phyloP scores from a whole-genome alignment of 37 sponge, comb jelly and placozoan genomes.

The Chondrilla cf. caribensis region DNA sequence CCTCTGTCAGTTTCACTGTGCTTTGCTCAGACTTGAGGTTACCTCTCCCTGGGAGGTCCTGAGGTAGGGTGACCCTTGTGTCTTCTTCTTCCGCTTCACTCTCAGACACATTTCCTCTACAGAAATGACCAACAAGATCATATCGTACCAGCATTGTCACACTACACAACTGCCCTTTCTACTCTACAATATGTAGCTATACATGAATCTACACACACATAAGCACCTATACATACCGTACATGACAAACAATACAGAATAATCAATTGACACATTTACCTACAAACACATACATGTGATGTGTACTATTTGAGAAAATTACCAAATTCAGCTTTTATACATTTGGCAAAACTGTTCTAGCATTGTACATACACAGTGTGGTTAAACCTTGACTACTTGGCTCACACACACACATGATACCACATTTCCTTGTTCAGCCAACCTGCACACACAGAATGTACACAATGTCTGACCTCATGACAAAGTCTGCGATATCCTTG shows the following conservation, averaged over 20 bases:
- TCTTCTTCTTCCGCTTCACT: conserved; percentile 81
- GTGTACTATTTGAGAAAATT: no score
- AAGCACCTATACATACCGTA: background rate
- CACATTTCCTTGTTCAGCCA: no score
- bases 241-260: background rate
- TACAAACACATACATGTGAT: no score
- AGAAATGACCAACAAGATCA: no score
- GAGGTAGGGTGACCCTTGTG: conserved; percentile 60
- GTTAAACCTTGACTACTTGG: no score
- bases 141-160: background rate
- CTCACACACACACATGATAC: no score
- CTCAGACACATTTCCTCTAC: conserved; percentile 68
- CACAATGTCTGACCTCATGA: conserved; percentile 72
- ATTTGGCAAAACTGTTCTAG: no score
- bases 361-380: no score
- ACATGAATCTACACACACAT: background rate
- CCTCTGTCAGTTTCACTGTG: conserved; percentile 72
- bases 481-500: conserved; percentile 78
- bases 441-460: no score
- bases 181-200: no score
- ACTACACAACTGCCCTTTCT: no score
- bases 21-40: conserved; percentile 62
- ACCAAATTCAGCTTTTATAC: no score
- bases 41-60: conserved; percentile 75
- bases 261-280: background rate